Conservation (phyloP, 2,113 vertebrate genomes). For the Equus przewalskii region DNA sequence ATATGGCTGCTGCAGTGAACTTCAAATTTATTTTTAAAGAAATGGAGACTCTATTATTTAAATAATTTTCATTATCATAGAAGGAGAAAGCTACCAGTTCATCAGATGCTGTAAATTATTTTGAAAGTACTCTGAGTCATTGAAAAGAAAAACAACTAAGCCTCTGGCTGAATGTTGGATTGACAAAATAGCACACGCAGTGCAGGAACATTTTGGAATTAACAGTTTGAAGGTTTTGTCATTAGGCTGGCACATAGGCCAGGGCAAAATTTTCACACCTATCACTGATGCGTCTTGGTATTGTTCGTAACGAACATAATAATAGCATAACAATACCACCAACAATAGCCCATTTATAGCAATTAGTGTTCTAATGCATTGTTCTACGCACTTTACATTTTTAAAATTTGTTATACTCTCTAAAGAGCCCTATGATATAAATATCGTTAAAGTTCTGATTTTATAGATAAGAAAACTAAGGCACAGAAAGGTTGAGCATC, state of each 20-base stretch:
- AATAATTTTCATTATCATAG: neutral
- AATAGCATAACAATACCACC: neutral
- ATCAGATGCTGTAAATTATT: neutral
- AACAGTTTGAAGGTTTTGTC: neutral
- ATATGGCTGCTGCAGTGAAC: neutral
- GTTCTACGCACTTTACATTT: neutral
- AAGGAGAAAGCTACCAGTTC: neutral
- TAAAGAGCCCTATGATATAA: neutral
- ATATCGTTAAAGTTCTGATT: neutral
- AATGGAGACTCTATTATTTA: neutral
- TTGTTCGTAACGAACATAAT: neutral
- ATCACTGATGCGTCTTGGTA: neutral
- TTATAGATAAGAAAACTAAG: neutral
- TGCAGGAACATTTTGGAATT: neutral
- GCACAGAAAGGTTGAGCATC: neutral
- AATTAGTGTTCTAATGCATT: neutral
- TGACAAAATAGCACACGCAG: fast-evolving
- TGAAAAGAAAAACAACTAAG: neutral
- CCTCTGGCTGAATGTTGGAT: neutral
- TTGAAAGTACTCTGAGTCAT: neutral
- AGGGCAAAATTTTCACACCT: neutral
- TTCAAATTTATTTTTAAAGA: neutral
- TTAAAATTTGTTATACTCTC: neutral
- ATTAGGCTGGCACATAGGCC: neutral
- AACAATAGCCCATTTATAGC: neutral